Evolutionary conservation across 2,113 vertebrate genomes (phyloP).

Genomic region (Aldabrachelys gigantea): DNA sequence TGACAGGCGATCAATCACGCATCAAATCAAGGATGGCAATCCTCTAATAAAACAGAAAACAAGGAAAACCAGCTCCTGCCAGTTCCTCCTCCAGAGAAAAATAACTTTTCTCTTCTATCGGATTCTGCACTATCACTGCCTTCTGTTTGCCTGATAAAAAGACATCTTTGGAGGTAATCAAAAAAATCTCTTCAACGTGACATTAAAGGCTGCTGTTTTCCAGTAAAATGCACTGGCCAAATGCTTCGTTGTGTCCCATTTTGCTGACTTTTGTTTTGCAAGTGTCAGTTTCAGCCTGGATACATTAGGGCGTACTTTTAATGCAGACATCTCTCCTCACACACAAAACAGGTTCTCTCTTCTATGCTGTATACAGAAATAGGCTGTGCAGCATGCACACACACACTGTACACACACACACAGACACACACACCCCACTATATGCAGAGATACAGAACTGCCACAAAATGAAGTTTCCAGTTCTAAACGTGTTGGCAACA

Average conservation of each 20-base stretch:
- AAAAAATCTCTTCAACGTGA: conserved; percentile 68
- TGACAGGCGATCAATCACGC: conserved; percentile 93
- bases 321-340: conserved; percentile 60
- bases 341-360: conserved; percentile 45
- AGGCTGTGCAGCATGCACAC: conserved; percentile 56
- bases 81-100: conserved; percentile 89
- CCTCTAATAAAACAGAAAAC: conserved; percentile 91
- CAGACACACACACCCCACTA: conserved; percentile 4
- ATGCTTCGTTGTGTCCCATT: conserved; percentile 71
- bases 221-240: conserved; percentile 68
- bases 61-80: conserved; percentile 89
- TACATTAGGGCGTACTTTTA: conserved; percentile 70
- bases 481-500: conserved; percentile 67
- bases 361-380: background rate
- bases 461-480: conserved; percentile 73
- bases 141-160: conserved; percentile 85
- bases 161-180: conserved; percentile 80
- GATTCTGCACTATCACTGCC: conserved; percentile 83
- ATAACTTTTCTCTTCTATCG: conserved; percentile 89
- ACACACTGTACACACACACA: conserved; percentile 6
- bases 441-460: conserved; percentile 54
- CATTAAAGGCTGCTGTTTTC: conserved; percentile 77
- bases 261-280: conserved; percentile 77
- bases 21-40: conserved; percentile 93
- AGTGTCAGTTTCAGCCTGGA: conserved; percentile 80